A percentile compares a stretch with the other conserved stretches of the same genome.
Evolutionary conservation across 2,888 invertebrate genomes (phyloP).

Genomic region (Melanostoma mellinum): DNA sequence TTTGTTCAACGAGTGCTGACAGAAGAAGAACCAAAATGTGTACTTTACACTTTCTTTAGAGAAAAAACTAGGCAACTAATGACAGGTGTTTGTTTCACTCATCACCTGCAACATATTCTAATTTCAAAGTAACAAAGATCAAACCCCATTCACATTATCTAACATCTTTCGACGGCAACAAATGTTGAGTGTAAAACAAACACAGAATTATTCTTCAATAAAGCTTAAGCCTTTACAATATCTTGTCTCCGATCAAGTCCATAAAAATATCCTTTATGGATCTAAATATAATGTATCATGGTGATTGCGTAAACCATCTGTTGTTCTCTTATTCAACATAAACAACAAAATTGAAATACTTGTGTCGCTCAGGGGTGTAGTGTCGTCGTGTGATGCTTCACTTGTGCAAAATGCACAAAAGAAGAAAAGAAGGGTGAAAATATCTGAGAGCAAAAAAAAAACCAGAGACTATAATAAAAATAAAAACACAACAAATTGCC

Average conservation of each 20-base stretch:
- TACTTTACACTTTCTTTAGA: too few relatives aligned
- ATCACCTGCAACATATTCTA: too few relatives aligned
- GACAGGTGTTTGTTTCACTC: too few relatives aligned
- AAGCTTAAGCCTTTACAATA: too few relatives aligned
- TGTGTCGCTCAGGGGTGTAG: constrained; percentile 17
- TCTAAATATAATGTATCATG: constrained; percentile 54
- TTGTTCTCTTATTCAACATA: constrained; percentile 75
- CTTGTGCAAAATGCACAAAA: constrained; percentile 28
- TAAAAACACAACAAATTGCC: constrained; percentile 82
- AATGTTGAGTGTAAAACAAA: too few relatives aligned
- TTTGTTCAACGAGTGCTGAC: too few relatives aligned
- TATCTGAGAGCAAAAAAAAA: constrained; percentile 69
- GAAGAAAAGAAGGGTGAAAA: constrained; percentile 44
- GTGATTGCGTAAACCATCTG: constrained; percentile 80
- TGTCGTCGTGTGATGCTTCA: constrained; percentile 2
- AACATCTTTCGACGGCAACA: too few relatives aligned
- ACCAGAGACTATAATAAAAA: constrained; percentile 80
- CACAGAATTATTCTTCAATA: too few relatives aligned
- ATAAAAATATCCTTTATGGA: constrained; percentile 40
- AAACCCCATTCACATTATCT: too few relatives aligned
- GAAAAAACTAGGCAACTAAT: too few relatives aligned
- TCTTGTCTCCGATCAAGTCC: not conserved
- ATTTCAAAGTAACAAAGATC: too few relatives aligned
- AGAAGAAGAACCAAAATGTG: too few relatives aligned
- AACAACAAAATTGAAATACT: constrained; percentile 74